phyloP scores from a whole-genome alignment of 2,113 vertebrate genomes.

The Cyprinodon brontotheroides region DNA sequence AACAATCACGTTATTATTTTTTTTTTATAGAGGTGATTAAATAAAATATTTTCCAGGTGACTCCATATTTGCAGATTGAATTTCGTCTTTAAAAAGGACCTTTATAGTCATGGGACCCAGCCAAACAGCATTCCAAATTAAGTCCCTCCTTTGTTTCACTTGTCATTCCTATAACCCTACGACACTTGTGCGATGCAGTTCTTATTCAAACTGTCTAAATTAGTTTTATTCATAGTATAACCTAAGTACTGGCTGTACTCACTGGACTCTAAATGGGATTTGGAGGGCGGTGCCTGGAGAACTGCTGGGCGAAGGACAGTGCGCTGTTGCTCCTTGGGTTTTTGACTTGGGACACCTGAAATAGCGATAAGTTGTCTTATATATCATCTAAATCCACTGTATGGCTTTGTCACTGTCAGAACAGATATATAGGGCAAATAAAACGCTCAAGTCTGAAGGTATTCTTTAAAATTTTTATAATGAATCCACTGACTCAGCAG shows the following conservation, averaged over 20 bases:
- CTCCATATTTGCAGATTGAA: no score
- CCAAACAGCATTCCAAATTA: background rate
- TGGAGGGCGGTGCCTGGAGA: slow-evolving; percentile 90
- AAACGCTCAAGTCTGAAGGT: slow-evolving; percentile 5
- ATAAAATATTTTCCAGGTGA: no score
- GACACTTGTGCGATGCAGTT: background rate
- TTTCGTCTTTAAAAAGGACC: background rate
- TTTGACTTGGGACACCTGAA: slow-evolving; percentile 95
- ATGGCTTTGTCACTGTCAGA: background rate
- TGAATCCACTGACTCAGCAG: slow-evolving; percentile 1
- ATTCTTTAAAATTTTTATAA: background rate
- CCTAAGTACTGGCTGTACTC: slow-evolving; percentile 59
- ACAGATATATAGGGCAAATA: background rate
- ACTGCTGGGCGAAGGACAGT: slow-evolving; percentile 96
- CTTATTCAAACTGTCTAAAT: background rate
- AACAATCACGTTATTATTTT: no score
- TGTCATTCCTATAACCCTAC: background rate
- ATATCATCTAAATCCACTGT: slow-evolving; percentile 6
- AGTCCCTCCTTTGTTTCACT: background rate
- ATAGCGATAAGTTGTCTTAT: slow-evolving; percentile 62
- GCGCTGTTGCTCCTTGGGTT: slow-evolving; percentile 95
- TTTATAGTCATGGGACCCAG: background rate
- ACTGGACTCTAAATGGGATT: slow-evolving; percentile 88
- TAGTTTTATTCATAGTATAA: background rate
- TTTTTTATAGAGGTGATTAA: no score